A percentile compares a stretch with the other conserved stretches of the same genome.
Conservation (phyloP, 2,113 vertebrate genomes). For the Leucoraja erinaceus region DNA sequence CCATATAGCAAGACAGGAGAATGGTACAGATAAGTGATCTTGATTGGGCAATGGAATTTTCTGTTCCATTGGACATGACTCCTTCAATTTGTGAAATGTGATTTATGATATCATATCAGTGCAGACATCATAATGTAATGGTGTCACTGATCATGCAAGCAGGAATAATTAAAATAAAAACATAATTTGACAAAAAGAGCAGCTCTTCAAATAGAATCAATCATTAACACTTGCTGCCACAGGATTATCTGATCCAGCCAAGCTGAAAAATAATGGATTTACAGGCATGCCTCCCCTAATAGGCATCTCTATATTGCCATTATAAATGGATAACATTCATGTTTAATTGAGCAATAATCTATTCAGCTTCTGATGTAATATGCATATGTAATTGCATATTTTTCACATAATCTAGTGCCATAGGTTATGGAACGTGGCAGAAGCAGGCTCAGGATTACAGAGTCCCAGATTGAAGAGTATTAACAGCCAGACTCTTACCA, state of each 20-base stretch:
- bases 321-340: constrained; percentile 17
- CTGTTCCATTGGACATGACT: background rate
- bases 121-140: background rate
- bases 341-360: background rate
- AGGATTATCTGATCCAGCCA: constrained; percentile 4
- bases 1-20: too few species aligned
- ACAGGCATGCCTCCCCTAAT: constrained; percentile 19
- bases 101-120: background rate
- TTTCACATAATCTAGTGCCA: background rate
- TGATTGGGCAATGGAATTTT: background rate
- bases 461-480: background rate
- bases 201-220: background rate
- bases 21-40: background rate
- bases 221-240: background rate
- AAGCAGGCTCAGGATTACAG: background rate
- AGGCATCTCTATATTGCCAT: background rate
- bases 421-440: background rate
- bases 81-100: background rate
- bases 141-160: background rate
- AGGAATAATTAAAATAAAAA: background rate
- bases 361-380: constrained; percentile 23
- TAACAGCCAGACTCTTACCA: too few species aligned
- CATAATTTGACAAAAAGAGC: constrained; percentile 15
- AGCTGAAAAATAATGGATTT: constrained; percentile 24
- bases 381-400: background rate